These are phyloP conservation scores for Gambusia affinis DNA, from an alignment of 2,113 vertebrate species.

Conservation along the genomic window DNA sequence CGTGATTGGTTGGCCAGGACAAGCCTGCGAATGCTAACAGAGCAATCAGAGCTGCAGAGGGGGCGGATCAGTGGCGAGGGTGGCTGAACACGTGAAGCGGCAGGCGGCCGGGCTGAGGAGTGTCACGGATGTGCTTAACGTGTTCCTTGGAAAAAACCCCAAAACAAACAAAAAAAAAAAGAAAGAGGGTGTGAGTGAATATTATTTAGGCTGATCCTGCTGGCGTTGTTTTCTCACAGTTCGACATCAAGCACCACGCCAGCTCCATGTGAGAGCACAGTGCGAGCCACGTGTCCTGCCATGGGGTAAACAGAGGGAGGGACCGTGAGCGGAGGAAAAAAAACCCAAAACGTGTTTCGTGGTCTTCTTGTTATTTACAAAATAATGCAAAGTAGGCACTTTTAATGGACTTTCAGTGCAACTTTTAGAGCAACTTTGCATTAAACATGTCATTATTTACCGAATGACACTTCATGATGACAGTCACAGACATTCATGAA, in stretches of 20 bases:
- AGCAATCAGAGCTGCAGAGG: constrained; percentile 56
- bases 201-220: constrained; percentile 3
- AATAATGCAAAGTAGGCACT: too few relatives aligned
- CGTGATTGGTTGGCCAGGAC: constrained; percentile 41
- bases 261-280: constrained; percentile 29
- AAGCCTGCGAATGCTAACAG: constrained; percentile 49
- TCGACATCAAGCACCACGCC: background rate
- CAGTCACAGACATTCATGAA: too few relatives aligned
- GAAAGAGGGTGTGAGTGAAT: constrained; percentile 7
- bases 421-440: too few relatives aligned
- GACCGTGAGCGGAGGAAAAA: background rate
- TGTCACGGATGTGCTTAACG: constrained; percentile 55
- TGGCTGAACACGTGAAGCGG: constrained; percentile 63
- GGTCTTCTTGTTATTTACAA: too few relatives aligned
- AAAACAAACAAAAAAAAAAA: background rate
- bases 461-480: too few relatives aligned
- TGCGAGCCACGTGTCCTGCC: constrained; percentile 41
- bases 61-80: constrained; percentile 42
- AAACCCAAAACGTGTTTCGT: constrained; percentile 5
- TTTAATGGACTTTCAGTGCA: too few relatives aligned
- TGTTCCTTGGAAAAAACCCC: constrained; percentile 21
- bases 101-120: constrained; percentile 33
- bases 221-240: background rate
- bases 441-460: too few relatives aligned
- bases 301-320: constrained; percentile 8